Percentiles rank a stretch among this genome's conserved stretches.
phyloP scores from a whole-genome alignment of 2,888 invertebrate genomes.

The Pheosia gnoma region DNA sequence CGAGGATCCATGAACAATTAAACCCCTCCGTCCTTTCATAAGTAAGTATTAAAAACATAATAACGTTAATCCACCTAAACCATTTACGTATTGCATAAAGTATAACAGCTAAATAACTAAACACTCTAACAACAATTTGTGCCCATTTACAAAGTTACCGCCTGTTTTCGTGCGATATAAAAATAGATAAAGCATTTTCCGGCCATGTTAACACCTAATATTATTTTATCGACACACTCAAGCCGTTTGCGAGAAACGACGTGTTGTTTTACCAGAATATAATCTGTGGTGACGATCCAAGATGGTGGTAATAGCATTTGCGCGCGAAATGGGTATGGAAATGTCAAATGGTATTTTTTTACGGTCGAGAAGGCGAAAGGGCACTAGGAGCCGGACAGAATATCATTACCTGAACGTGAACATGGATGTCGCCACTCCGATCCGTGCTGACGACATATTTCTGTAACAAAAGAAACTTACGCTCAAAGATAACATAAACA shows the following conservation, averaged over 20 bases:
- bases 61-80: too few relatives aligned
- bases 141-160: neutral
- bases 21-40: too few relatives aligned
- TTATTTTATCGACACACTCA: slow-evolving; percentile 4
- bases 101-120: neutral
- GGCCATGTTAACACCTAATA: neutral
- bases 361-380: neutral
- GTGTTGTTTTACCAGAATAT: slow-evolving; percentile 13
- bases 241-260: neutral
- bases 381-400: neutral
- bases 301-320: slow-evolving; percentile 17
- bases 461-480: slow-evolving; percentile 85
- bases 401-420: slow-evolving; percentile 88
- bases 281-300: slow-evolving; percentile 19
- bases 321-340: slow-evolving; percentile 31
- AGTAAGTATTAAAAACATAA: too few relatives aligned
- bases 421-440: slow-evolving; percentile 89
- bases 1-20: too few relatives aligned
- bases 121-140: neutral
- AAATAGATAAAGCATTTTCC: slow-evolving; percentile 1
- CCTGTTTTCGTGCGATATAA: neutral
- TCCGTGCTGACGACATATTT: slow-evolving; percentile 90
- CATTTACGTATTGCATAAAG: neutral
- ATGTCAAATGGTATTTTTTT: slow-evolving; percentile 27
- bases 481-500: neutral